Base-by-base conservation (phyloP, 2,888 invertebrate genomes). In the Merodon equestris region DNA sequence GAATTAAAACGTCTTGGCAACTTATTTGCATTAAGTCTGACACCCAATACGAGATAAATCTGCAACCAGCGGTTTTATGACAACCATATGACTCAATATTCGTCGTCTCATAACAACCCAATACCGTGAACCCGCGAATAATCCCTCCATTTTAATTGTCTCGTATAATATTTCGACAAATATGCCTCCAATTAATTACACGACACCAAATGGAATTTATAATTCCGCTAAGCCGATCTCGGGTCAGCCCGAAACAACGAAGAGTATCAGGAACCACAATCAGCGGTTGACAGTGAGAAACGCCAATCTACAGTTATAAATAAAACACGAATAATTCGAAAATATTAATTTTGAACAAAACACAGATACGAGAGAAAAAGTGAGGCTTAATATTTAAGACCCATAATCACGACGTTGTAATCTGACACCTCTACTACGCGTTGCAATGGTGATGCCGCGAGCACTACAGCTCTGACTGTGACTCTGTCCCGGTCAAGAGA, bases 101-200 rank as follows among this genome's bases (percentile, higher is more conserved):
- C 51, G 19, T 61, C 51, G 19, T 9, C 50, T 56, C 48, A 38
- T 19, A 45, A n/a, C 27, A 27, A 36, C 51, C 48, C 45, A 47
- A 15, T 42, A 12, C 3, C 27, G 27, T 7, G 14, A 18, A 27
- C 10, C 15, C 56, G 40, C 15, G 12, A 53, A 79, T 74, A 79
- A 79, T 79, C n/a, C 79, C 74, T 27, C 74, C 66, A 79, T 58
- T n/a, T 68, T 79, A 68, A 79, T 79, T 74, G 74, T 64, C 79
- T 70, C 70, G 77, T 79, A 79, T 79, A 79, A 74, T 79, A 74
- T 79, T 79, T 79, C 79, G 79, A 79, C 79, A 79, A 79, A 79
- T 79, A 68, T 70, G 68, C 68, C 53, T 70, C 74, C 79, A 79
- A 79, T 79, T 79, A 79, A 79, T 74, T 79, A 64, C 54, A 63